Evolutionary conservation across 2,113 vertebrate genomes (phyloP).

Genomic region (Zapornia atra): DNA sequence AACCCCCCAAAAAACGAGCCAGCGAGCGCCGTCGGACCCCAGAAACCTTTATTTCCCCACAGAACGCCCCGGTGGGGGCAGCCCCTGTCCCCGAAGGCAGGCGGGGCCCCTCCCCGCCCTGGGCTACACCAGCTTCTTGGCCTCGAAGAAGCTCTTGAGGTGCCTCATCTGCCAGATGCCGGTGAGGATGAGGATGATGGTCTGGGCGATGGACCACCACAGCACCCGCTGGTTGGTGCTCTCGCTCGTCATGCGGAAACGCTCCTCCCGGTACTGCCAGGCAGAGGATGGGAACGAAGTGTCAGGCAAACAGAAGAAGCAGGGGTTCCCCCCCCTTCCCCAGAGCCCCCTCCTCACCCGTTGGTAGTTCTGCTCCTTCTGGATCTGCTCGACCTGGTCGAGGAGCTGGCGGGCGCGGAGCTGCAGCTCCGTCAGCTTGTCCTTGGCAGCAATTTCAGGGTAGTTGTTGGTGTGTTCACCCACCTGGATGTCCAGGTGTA

Average conservation of each 20-base stretch:
- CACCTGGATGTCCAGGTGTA: slow-evolving; percentile 93
- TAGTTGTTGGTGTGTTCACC: slow-evolving; percentile 96
- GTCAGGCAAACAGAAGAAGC: no score
- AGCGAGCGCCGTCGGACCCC: neutral
- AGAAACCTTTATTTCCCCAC: neutral
- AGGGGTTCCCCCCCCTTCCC: neutral
- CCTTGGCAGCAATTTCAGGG: slow-evolving; percentile 93
- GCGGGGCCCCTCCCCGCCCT: no score
- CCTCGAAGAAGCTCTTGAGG: slow-evolving; percentile 96
- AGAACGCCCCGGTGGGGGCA: neutral
- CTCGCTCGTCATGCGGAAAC: slow-evolving; percentile 94
- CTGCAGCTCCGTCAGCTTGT: slow-evolving; percentile 93
- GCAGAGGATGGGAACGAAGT: fast-evolving
- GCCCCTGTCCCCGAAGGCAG: no score
- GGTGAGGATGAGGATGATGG: slow-evolving; percentile 91
- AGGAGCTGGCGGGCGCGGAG: slow-evolving; percentile 89
- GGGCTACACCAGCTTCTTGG: slow-evolving; percentile 90
- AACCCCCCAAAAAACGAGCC: no score
- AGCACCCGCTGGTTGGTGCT: slow-evolving; percentile 96
- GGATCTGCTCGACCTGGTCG: slow-evolving; percentile 95
- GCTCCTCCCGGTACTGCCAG: slow-evolving; percentile 89
- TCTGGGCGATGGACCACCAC: slow-evolving; percentile 97
- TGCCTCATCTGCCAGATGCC: slow-evolving; percentile 98
- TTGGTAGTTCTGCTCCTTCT: slow-evolving; percentile 97
- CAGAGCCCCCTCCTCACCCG: slow-evolving; percentile 75